Evolutionary conservation across 2,888 invertebrate genomes (phyloP), one percentile per base, ranked within the genome.

Genomic region (Acanthococcus lagerstroemiae): DNA sequence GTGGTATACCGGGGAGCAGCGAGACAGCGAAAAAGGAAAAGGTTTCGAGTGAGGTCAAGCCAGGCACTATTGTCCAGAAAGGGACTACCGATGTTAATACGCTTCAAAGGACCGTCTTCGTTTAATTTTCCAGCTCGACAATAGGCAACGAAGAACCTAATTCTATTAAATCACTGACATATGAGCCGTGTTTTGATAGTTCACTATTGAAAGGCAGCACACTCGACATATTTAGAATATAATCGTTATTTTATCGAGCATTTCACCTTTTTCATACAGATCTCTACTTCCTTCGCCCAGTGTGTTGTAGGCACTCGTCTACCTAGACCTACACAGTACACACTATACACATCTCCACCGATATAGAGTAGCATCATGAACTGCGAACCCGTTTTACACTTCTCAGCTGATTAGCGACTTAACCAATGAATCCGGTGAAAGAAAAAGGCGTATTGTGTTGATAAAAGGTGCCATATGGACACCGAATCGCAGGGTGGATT

Each of bases 101-200:
- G n/a, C n/a, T n/a, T n/a, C 6, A 45, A 45, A 45, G 19, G 46
- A 45, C 4, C 46, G 46, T 45, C 46, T 45, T 45, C 46, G 46
- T 45, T 45, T 45, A 45, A 45, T 45, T 45, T 4, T n/a, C 46
- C 57, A 24, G 22, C 3, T 57, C 25, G 22, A 57, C 57, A 57
- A 57, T 57, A 24, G 44, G 27, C 30, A 22, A 19, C 57, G 44
- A 57, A 30, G 44, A 37, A 57, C 57, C 44, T 57, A 57, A 57
- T 57, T 57, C 57, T 57, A 57, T 37, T 57, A 57, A 57, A 57
- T 57, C 57, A 24, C 44, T 57, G 57, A 57, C 57, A 57, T 57
- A 45, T 57, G 57, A 57, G 57, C 57, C 45, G 24, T 45, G 57
- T 57, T 44, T 22, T 44, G 57, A 57, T 57, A 57, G 37, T 44